Conservation (phyloP, 2,113 vertebrate species). For the Chunga burmeisteri region DNA sequence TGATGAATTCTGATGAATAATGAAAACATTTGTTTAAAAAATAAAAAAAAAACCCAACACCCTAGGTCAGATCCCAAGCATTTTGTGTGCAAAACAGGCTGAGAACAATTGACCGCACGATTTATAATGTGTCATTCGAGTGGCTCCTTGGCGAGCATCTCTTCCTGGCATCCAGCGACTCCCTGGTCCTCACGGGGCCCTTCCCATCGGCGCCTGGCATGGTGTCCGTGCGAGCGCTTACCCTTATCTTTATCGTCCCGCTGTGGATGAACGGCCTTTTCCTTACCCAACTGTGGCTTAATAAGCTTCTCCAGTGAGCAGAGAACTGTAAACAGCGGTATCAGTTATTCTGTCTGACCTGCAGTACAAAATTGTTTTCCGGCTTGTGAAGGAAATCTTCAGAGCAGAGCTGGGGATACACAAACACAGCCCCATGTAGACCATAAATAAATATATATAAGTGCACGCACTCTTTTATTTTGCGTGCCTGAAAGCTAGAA, state of each 20-base stretch:
- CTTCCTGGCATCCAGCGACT: not conserved
- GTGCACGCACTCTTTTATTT: not conserved
- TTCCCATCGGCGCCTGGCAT: rapidly evolving
- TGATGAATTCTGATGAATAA: not conserved
- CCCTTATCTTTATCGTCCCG: not conserved
- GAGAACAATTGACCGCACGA: not conserved
- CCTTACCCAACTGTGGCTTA: not conserved
- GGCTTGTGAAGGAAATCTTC: slow-evolving; percentile 32
- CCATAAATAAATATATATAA: slow-evolving; percentile 32
- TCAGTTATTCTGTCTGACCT: slow-evolving; percentile 46
- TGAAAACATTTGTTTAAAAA: slow-evolving; percentile 15
- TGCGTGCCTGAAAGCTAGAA: slow-evolving; percentile 21
- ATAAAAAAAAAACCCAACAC: not conserved
- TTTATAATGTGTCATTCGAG: not conserved
- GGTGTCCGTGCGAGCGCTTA: rapidly evolving
- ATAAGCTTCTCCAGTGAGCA: not conserved
- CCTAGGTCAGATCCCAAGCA: not conserved
- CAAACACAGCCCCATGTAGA: not conserved
- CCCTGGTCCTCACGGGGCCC: not conserved
- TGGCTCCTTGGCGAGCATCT: not conserved
- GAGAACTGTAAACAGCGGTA: not conserved
- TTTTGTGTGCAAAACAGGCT: not conserved
- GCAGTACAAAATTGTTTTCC: not conserved
- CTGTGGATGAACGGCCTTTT: not conserved
- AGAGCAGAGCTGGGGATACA: slow-evolving; percentile 15